phyloP scores from a whole-genome alignment of 2,797 vertebrate genomes.

The Menidia menidia region DNA sequence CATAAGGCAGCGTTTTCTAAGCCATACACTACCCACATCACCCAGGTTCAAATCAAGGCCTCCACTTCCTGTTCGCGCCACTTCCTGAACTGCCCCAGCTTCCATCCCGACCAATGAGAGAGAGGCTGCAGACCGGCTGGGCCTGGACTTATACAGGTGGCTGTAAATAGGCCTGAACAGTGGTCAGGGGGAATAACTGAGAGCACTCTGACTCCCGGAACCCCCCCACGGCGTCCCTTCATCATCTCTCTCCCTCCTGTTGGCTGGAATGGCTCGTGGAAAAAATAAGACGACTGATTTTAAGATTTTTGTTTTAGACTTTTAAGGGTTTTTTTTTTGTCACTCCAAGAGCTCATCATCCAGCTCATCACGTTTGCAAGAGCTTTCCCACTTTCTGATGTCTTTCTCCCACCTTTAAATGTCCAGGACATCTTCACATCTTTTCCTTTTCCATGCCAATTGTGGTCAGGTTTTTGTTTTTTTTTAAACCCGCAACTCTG shows the following conservation, averaged over 20 bases:
- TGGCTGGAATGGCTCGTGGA: constrained; percentile 18
- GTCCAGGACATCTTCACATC: background rate
- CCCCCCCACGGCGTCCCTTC: too few species aligned
- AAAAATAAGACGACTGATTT: too few species aligned
- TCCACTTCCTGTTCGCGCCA: constrained; percentile 32
- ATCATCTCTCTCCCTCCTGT: constrained; percentile 5
- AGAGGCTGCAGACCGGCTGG: constrained; percentile 10
- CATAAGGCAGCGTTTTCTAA: constrained; percentile 69
- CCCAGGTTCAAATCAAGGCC: constrained; percentile 44
- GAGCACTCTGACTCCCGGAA: too few species aligned
- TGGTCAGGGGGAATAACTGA: too few species aligned
- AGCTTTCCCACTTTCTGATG: background rate
- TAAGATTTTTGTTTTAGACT: too few species aligned
- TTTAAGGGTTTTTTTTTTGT: background rate
- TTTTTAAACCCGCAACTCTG: background rate
- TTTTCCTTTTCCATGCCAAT: background rate
- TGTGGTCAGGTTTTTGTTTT: background rate
- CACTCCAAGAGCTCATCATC: background rate
- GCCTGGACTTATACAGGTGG: too few species aligned
- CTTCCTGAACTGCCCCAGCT: constrained; percentile 51
- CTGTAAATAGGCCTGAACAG: too few species aligned
- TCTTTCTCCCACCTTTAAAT: background rate
- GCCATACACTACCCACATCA: constrained; percentile 64
- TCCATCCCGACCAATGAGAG: constrained; percentile 50
- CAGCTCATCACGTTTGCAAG: constrained; percentile 6